Evolutionary conservation across 2,888 invertebrate genomes (phyloP), one percentile per base, ranked within the genome.

Genomic region (Calephelis perditalis): DNA sequence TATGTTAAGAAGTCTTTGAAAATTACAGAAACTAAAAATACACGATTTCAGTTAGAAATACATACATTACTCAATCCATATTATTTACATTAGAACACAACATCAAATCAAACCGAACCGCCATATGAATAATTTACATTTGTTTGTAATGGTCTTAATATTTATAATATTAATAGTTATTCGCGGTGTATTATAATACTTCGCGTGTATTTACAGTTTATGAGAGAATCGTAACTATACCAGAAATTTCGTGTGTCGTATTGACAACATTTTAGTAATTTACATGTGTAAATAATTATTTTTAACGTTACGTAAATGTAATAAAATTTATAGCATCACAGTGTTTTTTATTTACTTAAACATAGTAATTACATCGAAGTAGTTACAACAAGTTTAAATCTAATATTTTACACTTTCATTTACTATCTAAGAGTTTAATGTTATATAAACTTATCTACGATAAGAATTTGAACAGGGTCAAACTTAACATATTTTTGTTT

Each of bases 1-100:
- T 87, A 87, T 87, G 86, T 86, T 78, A 81, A 86, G 83, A 88
- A 86, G 84, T 86, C 85, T 86, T 86, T 78, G 76, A 83, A 80
- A 82, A 81, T 82, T 73, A 81, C 79, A 68, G 72, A 82, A 80
- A 77, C 71, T 69, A 75, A 74, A 67, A 67, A 65, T 69, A 70
- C 67, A 59, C 62, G 60, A 58, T 61, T 58, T 64, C 44, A 57
- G 44, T 37, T 58, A 62, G 58, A 57, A 63, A 10, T 49, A 26
- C 49, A 49, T 3, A 1, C 10, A 26, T 10, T 35, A 35, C 6
- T 10, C 9, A 26, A 49, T 49, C 11, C 26, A 49, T 66, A 67
- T 36, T 65, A 65, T 62, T 64, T 63, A 63, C 63, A 67, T 26
- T 66, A 52, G 64, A 63, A 55, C 57, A 56, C 37, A 59, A 60